Base-by-base conservation (phyloP, 2,113 vertebrate species). In the Prionailurus bengalensis region DNA sequence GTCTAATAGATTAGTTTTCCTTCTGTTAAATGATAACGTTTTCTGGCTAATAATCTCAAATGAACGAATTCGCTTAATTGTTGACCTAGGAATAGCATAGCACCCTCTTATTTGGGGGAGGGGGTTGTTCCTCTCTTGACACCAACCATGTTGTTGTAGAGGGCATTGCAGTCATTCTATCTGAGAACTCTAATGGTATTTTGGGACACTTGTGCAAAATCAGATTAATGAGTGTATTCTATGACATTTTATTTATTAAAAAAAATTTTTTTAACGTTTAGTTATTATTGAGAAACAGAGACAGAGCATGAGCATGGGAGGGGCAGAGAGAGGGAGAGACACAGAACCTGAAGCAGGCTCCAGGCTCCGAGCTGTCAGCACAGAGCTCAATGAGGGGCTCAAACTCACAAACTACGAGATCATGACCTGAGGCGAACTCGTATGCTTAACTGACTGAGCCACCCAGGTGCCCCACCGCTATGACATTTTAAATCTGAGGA, bases 51-150 rank as follows among this genome's bases (percentile, higher is more conserved):
- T 7, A 79, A 15, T 39, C 63, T 58, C n/a, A 39, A 9, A n/a
- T 3, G 89, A 39, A 84, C 76, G 11, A 45, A 87, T 94, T 87
- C 94, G 42, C 48, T 86, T 53, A 68, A 89, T 90, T 94, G 79
- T 25, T 63, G 19, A 51, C 21, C 61, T n/a, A 89, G 66, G 45
- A 86, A 73, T 14, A 94, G n/a, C 11, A 51, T 14, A 8, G 21
- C 3, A 36, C 13, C 42, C 48, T 84, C 36, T 90, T 80, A 55
- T 80, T 53, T 45, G 31, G 31, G 16, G 14, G 5, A 25, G n/a
- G 13, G 7, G n/a, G 61, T 51, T 70, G 36, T 87, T 66, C 83
- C 71, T 83, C 53, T 7, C 23, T 17, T 58, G 33, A 78, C 17
- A 36, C 23, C 16, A 92, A 31, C n/a, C 42, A 36, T 23, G 13